These are phyloP conservation scores for Sycophila sp. DNA, from an alignment of 1,140 invertebrate genomes.

Conservation along the genomic window DNA sequence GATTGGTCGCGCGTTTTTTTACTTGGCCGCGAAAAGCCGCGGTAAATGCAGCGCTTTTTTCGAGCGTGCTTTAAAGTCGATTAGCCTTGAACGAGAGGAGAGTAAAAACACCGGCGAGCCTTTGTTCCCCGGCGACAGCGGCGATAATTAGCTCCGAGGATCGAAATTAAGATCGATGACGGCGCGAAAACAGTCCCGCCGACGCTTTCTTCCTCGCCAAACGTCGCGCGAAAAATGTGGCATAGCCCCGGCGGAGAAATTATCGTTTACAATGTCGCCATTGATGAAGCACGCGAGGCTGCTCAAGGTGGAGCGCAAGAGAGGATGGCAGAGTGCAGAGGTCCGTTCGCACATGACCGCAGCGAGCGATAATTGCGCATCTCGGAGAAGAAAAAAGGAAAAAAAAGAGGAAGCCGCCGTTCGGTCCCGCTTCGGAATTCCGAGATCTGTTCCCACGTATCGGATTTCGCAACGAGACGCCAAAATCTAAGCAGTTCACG, in stretches of 20 bases:
- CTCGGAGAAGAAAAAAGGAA: neutral
- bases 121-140: neutral
- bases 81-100: constrained; percentile 16
- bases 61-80: constrained; percentile 14
- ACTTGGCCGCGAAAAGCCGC: neutral
- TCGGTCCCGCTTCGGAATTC: neutral
- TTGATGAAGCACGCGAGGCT: too few relatives aligned
- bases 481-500: constrained; percentile 14
- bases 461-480: constrained; percentile 21
- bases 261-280: too few relatives aligned
- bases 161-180: constrained; percentile 32
- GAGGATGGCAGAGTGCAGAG: too few relatives aligned
- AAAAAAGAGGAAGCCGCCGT: neutral
- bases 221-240: too few relatives aligned
- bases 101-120: neutral
- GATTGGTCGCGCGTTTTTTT: constrained; percentile 52
- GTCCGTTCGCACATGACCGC: neutral
- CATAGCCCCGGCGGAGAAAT: too few relatives aligned
- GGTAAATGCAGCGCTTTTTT: neutral
- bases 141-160: neutral
- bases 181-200: constrained; percentile 4
- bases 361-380: too few relatives aligned
- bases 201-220: too few relatives aligned
- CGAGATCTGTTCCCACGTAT: constrained; percentile 30
- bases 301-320: too few relatives aligned